A percentile compares a stretch with the other conserved stretches of the same genome.
These are phyloP conservation scores for Sialia sialis DNA, from an alignment of 2,113 vertebrate genomes.

Conservation along the genomic window DNA sequence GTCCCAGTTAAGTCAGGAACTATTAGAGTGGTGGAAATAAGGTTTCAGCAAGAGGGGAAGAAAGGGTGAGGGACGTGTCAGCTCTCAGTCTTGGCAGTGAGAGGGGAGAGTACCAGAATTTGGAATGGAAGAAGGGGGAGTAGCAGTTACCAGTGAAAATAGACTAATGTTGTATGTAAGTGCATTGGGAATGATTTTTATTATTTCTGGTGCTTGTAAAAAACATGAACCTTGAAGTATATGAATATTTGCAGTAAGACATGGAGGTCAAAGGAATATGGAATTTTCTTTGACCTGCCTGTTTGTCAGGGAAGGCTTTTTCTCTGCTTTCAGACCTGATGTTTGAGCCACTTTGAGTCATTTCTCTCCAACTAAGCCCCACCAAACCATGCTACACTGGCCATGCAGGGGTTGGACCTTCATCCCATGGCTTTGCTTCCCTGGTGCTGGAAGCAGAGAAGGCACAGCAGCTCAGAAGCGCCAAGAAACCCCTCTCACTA, in stretches of 20 bases:
- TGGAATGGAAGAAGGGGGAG: neutral
- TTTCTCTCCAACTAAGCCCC: neutral
- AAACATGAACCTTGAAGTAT: neutral
- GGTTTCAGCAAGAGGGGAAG: neutral
- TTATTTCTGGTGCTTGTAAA: neutral
- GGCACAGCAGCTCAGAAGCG: neutral
- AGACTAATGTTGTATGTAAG: neutral
- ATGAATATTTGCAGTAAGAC: neutral
- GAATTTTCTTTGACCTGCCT: neutral
- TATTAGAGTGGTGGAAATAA: conserved; percentile 52
- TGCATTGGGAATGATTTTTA: neutral
- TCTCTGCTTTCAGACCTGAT: neutral
- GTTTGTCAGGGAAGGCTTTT: neutral
- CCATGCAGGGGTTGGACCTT: neutral
- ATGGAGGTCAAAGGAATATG: neutral
- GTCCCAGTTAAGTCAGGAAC: conserved; percentile 66
- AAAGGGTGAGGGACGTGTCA: neutral
- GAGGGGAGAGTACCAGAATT: neutral
- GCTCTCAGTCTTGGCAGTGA: neutral
- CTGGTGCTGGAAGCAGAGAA: neutral
- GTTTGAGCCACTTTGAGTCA: neutral
- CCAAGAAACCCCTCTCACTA: neutral
- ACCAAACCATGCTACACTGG: fast-evolving
- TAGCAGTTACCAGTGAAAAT: neutral
- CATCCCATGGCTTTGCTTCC: neutral